Base-by-base conservation (phyloP, 2,888 invertebrate genomes). In the Euclidia mi region DNA sequence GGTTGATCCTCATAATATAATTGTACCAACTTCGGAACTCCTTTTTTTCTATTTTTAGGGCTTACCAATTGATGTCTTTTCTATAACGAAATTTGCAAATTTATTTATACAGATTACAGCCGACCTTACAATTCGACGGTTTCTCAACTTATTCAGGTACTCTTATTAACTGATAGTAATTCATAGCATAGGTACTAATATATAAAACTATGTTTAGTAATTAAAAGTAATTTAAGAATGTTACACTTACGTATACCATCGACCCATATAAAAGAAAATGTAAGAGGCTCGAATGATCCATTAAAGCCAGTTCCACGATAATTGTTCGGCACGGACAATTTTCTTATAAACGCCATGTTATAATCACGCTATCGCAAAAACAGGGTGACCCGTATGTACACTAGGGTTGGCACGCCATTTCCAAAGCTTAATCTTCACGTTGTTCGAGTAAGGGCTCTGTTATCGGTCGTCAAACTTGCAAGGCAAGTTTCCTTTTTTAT, bases 301-400 rank as follows among this genome's bases (percentile, higher is more conserved):
- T 65, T 62, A 64, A 32, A 56, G 56, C 61, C 47, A 71, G 71
- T 72, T 65, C 61, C 56, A 69, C 67, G 53, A 76, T 81, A 79
- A 79, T 81, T 77, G 70, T 76, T 70, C 63, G 44, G 66, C 42
- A 56, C 64, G 64, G 56, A 75, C 73, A 73, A 80, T 81, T 80
- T 81, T 76, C 79, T 73, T 67, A 68, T 71, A 73, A 76, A 78
- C 72, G 69, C 58, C 65, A 66, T 47, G 64, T 65, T 66, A 70
- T 81, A 82, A 82, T 81, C 75, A 76, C 72, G 74, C 61, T 55
- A 61, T 65, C 60, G 76, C 82, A 81, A 81, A 80, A 84, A 84
- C 71, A 75, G 60, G 77, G 79, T 78, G 78, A 81, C 81, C 82
- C 50, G 76, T 44, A 70, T 65, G 61, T 20, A 52, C 4, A 3